Percentiles rank a stretch among this genome's conserved stretches.
These are phyloP conservation scores for Macrobrachium rosenbergii DNA, from an alignment of 1,140 invertebrate genomes.

Conservation along the genomic window DNA sequence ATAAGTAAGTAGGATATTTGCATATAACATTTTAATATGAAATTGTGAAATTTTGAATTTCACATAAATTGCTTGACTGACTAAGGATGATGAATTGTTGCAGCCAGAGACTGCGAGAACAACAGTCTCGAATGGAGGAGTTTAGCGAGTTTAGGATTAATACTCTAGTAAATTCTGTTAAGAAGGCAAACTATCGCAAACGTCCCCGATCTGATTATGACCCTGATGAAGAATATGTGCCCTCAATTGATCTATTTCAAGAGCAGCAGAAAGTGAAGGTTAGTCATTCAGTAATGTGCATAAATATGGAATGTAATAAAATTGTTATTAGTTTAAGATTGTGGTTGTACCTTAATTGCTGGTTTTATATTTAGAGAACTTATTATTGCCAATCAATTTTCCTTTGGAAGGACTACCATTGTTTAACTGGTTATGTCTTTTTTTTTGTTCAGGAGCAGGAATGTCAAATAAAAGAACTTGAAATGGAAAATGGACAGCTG, in stretches of 20 bases:
- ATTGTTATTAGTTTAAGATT: not conserved
- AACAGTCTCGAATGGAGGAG: constrained; percentile 49
- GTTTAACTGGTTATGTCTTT: not conserved
- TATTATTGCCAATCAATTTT: no score
- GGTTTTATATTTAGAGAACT: not conserved
- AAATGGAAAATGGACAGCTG: constrained; percentile 32
- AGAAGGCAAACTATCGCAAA: constrained; percentile 42
- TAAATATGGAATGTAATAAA: not conserved
- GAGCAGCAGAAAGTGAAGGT: constrained; percentile 45
- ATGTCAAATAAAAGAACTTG: constrained; percentile 38
- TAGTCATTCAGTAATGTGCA: not conserved
- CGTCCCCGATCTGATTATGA: constrained; percentile 40
- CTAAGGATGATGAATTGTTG: not conserved
- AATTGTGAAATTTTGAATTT: no score
- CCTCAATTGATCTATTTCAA: constrained; percentile 21
- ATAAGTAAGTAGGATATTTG: not conserved
- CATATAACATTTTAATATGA: no score
- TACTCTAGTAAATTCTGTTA: constrained; percentile 38
- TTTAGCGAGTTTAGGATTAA: constrained; percentile 44
- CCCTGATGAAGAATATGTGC: constrained; percentile 51
- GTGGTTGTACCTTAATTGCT: not conserved
- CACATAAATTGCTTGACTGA: no score
- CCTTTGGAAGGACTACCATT: no score
- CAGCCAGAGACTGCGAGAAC: constrained; percentile 56
- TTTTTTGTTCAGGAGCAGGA: constrained; percentile 36